These are phyloP conservation scores for Daktulosphaira vitifoliae DNA, from an alignment of 1,140 invertebrate species.

Conservation along the genomic window DNA sequence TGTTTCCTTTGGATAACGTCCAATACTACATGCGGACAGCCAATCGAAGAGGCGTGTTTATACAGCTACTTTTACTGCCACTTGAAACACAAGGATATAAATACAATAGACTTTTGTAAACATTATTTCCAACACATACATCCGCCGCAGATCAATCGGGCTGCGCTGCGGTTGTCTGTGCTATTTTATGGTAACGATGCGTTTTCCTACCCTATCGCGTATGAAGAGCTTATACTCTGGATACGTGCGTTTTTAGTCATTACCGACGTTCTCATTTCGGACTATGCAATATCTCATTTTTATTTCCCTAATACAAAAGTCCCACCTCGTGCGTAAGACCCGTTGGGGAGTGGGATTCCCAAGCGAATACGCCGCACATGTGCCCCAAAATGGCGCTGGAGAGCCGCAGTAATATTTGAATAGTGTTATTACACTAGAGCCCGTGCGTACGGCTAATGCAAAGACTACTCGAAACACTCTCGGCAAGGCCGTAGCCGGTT, in stretches of 20 bases:
- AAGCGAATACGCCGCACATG: slow-evolving; percentile 18
- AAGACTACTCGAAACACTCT: neutral
- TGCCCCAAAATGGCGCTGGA: neutral
- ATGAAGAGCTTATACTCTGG: neutral
- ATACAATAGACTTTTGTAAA: slow-evolving; percentile 25
- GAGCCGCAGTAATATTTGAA: slow-evolving; percentile 7
- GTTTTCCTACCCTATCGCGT: neutral
- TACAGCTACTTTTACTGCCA: slow-evolving; percentile 25
- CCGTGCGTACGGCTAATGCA: no score
- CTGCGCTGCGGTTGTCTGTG: neutral
- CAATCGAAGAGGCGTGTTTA: slow-evolving; percentile 29
- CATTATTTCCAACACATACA: neutral
- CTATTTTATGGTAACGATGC: neutral
- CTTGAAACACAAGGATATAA: slow-evolving; percentile 25
- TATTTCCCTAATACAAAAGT: slow-evolving; percentile 27
- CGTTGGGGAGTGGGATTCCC: slow-evolving; percentile 1
- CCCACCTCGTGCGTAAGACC: neutral
- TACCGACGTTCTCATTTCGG: slow-evolving; percentile 2
- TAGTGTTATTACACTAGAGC: neutral
- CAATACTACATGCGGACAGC: neutral
- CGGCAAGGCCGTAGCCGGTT: slow-evolving; percentile 1
- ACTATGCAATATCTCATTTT: slow-evolving; percentile 16
- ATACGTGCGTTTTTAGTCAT: neutral
- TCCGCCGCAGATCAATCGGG: neutral
- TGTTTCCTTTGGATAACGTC: slow-evolving; percentile 24